phyloP scores from a whole-genome alignment of 1,140 invertebrate species.

The Magallana gigas region DNA sequence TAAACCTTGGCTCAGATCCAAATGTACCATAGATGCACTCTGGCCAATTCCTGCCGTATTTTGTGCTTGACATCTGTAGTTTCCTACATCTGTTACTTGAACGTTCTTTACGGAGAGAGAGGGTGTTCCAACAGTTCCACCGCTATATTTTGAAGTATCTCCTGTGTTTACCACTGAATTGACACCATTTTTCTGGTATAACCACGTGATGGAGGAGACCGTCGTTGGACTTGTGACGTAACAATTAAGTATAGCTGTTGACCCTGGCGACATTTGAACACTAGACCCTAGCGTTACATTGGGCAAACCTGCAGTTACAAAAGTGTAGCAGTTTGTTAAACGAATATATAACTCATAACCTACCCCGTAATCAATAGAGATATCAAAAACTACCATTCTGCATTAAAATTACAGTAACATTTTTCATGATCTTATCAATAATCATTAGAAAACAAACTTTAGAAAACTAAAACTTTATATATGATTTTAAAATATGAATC shows the following conservation, averaged over 20 bases:
- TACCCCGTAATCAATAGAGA: no score
- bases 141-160: constrained; percentile 40
- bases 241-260: constrained; percentile 38
- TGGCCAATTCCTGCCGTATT: not conserved
- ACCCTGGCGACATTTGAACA: not conserved
- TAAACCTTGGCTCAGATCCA: not conserved
- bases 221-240: constrained; percentile 10
- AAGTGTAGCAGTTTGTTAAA: no score
- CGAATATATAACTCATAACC: no score
- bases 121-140: constrained; percentile 12
- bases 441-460: no score
- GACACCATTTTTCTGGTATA: not conserved
- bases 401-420: no score
- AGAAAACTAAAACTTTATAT: no score
- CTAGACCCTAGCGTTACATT: not conserved
- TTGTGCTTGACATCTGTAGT: no score
- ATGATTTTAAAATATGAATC: not conserved
- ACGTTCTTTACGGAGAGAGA: constrained; percentile 10
- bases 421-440: no score
- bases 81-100: no score
- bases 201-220: constrained; percentile 41
- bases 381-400: no score
- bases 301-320: constrained; percentile 40
- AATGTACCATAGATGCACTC: not conserved
- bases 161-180: constrained; percentile 2